Conservation (phyloP, 1,140 invertebrate species). For the Heliconius eleuchia region DNA sequence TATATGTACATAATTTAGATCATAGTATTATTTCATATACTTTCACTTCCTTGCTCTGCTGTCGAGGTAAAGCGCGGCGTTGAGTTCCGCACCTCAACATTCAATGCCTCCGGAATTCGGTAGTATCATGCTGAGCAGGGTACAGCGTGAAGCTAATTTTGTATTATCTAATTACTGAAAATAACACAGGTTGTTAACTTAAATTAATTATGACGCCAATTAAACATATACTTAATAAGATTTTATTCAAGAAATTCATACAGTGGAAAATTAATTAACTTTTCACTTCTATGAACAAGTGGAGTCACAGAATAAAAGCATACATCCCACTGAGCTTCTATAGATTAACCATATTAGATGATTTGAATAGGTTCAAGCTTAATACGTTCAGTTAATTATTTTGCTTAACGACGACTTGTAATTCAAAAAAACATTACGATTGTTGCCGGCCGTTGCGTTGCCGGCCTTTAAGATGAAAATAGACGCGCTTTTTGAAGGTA, state of each 20-base stretch:
- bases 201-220: slow-evolving; percentile 65
- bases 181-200: slow-evolving; percentile 43
- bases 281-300: slow-evolving; percentile 53
- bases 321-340: slow-evolving; percentile 70
- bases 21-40: slow-evolving; percentile 24
- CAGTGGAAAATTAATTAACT: slow-evolving; percentile 80
- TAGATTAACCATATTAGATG: slow-evolving; percentile 69
- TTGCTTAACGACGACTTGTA: not conserved
- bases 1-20: not conserved
- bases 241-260: slow-evolving; percentile 66
- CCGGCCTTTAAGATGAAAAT: too few species aligned
- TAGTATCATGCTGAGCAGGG: too few species aligned
- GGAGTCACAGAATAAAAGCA: slow-evolving; percentile 57
- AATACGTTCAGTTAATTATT: not conserved
- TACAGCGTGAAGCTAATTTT: not conserved
- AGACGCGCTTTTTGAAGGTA: too few species aligned
- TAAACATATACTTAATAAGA: slow-evolving; percentile 68
- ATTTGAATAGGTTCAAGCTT: slow-evolving; percentile 33
- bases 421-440: not conserved
- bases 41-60: too few species aligned
- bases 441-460: too few species aligned
- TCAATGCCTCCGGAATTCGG: too few species aligned
- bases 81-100: too few species aligned
- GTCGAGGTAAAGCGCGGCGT: too few species aligned
- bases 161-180: slow-evolving; percentile 34